These are phyloP conservation scores for Polia nebulosa DNA, from an alignment of 2,888 invertebrate genomes.

Conservation along the genomic window DNA sequence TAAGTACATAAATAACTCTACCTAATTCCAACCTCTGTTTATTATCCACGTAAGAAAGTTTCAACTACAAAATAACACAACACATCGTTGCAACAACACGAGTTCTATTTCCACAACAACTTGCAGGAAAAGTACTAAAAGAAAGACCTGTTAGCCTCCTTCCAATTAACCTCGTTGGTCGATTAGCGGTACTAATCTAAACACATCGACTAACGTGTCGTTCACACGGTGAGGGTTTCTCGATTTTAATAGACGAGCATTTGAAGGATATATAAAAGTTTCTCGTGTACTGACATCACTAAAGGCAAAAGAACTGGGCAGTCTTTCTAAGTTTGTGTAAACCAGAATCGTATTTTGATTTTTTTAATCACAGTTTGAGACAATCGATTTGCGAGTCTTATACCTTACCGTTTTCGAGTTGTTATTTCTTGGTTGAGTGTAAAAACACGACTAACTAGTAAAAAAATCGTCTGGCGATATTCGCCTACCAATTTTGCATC, in stretches of 20 bases:
- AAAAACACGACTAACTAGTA: not conserved
- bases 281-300: not conserved
- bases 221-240: constrained; percentile 35
- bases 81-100: constrained; percentile 18
- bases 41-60: too few species aligned
- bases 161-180: constrained; percentile 47
- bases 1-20: too few species aligned
- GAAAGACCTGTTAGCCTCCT: constrained; percentile 55
- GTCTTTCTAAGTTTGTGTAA: not conserved
- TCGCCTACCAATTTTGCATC: not conserved
- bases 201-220: constrained; percentile 16
- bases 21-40: too few species aligned
- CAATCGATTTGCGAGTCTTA: not conserved
- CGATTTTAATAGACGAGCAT: not conserved
- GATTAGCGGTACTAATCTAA: constrained; percentile 61
- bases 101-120: constrained; percentile 45
- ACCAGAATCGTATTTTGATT: not conserved
- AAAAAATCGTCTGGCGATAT: not conserved
- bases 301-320: not conserved
- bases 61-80: constrained; percentile 22
- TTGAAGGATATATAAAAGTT: not conserved
- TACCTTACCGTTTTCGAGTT: not conserved
- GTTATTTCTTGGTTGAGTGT: not conserved
- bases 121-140: constrained; percentile 58
- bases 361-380: not conserved